Evolutionary conservation across 2,888 invertebrate genomes (phyloP), one percentile per base, ranked within the genome.

Genomic region (Syrista parreyssii): DNA sequence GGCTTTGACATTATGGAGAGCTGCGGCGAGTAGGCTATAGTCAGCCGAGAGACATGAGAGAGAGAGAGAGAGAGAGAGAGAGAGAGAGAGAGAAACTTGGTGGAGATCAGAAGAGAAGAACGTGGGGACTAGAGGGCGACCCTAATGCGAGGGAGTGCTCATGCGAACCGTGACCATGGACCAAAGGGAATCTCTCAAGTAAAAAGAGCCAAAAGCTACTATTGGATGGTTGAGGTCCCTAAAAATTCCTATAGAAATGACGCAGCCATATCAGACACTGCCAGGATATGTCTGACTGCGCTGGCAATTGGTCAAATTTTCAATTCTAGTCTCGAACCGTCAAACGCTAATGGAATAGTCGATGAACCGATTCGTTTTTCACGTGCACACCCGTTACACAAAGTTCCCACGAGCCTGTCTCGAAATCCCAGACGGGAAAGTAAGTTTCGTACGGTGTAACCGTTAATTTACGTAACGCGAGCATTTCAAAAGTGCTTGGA

Each of bases 131-230:
- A 9, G 23, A 83, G 83, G 81, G 80, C 85, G 86, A 85, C 84
- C 87, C 86, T 86, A 86, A 79, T 83, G 81, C 84, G 83, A 82
- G 86, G 86, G 87, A 86, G 86, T 86, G 84, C 84, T 84, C 83
- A 82, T 82, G 83, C 79, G 79, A 80, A 83, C 83, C 81, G 79
- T 77, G 82, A 84, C 82, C 82, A 80, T 79, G 79, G 80, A 80
- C 82, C 83, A 79, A 86, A 88, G 89, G 87, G 88, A 88, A 85
- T 84, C 86, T 84, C 86, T 84, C 85, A 81, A 88, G 86, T 86
- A 86, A 84, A 86, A 82, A 84, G 85, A 84, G 74, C 74, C 81
- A 79, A 75, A 81, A 71, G 71, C 30, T 71, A 2, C 71, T 31
- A 71, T 71, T 71, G 71, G 55, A 23, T 55, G 55, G 23, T 55